Conservation (phyloP, 2,113 vertebrate species). For the Ondatra zibethicus region DNA sequence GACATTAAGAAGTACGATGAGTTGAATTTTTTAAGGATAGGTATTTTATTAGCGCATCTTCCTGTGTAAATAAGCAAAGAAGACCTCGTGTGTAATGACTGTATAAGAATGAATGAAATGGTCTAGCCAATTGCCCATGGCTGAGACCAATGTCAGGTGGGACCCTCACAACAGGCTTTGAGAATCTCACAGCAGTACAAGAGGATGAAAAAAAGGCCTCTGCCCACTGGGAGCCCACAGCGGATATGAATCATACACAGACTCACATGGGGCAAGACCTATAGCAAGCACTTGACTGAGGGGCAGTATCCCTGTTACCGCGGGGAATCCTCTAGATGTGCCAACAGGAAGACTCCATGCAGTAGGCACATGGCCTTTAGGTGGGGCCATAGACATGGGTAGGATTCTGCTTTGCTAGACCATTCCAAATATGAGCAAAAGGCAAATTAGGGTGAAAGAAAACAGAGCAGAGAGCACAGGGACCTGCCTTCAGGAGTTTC, state of each 20-base stretch:
- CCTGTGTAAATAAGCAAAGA: not conserved
- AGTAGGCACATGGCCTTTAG: not conserved
- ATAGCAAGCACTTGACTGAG: not conserved
- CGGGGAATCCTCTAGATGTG: not conserved
- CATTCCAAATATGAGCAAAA: not conserved
- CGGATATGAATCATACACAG: not conserved
- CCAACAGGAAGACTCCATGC: not conserved
- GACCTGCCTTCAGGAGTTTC: not conserved
- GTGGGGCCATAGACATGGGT: not conserved
- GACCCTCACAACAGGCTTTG: not conserved
- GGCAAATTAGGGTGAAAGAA: not conserved
- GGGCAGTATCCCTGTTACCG: too few relatives aligned
- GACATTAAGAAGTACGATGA: conserved; percentile 18
- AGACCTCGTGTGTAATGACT: not conserved
- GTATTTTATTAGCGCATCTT: not conserved
- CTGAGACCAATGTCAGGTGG: not conserved
- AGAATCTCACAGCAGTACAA: not conserved
- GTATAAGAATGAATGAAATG: not conserved
- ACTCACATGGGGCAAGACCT: not conserved
- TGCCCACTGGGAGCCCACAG: not conserved
- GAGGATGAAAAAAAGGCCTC: not conserved
- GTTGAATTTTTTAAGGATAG: not conserved
- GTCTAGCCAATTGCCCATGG: not conserved
- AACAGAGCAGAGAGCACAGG: not conserved
- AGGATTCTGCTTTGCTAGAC: not conserved